Evolutionary conservation across 1,140 invertebrate species (phyloP).

Genomic region (Eciton burchellii): DNA sequence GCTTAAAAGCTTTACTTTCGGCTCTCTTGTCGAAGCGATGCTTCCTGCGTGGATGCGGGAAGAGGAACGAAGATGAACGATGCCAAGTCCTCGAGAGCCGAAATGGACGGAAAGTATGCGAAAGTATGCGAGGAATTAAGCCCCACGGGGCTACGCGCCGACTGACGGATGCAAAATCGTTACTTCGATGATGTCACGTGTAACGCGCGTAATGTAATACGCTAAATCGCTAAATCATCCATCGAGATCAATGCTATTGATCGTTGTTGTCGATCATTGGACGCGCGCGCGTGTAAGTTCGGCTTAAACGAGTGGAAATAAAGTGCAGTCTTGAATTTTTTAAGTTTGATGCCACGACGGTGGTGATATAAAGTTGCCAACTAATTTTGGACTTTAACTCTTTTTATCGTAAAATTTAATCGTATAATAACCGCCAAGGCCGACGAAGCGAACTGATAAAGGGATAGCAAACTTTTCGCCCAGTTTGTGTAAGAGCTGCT

Average conservation of each 20-base stretch:
- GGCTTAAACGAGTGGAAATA: slow-evolving; percentile 9
- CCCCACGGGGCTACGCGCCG: too few species aligned
- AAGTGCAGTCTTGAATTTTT: slow-evolving; percentile 2
- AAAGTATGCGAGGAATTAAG: slow-evolving; percentile 12
- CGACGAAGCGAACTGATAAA: slow-evolving; percentile 35
- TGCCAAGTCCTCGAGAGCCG: slow-evolving; percentile 5
- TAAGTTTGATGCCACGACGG: not conserved
- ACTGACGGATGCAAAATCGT: not conserved
- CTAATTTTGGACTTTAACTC: slow-evolving; percentile 58
- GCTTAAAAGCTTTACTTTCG: slow-evolving; percentile 69
- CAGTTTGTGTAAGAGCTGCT: slow-evolving; percentile 20
- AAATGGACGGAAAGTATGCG: not conserved
- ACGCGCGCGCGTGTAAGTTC: too few species aligned
- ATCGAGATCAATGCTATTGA: too few species aligned
- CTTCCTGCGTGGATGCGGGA: not conserved
- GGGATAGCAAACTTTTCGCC: slow-evolving; percentile 55
- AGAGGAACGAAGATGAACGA: not conserved
- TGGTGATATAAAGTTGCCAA: slow-evolving; percentile 28
- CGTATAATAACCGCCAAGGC: slow-evolving; percentile 44
- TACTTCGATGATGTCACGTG: not conserved
- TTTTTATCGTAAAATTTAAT: slow-evolving; percentile 65
- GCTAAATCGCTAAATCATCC: too few species aligned
- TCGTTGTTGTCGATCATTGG: too few species aligned
- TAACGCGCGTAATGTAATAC: not conserved
- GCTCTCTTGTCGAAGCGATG: slow-evolving; percentile 56